Evolutionary conservation across 2,113 vertebrate genomes (phyloP), one percentile per base, ranked within the genome.

Genomic region (Capricornis sumatraensis): DNA sequence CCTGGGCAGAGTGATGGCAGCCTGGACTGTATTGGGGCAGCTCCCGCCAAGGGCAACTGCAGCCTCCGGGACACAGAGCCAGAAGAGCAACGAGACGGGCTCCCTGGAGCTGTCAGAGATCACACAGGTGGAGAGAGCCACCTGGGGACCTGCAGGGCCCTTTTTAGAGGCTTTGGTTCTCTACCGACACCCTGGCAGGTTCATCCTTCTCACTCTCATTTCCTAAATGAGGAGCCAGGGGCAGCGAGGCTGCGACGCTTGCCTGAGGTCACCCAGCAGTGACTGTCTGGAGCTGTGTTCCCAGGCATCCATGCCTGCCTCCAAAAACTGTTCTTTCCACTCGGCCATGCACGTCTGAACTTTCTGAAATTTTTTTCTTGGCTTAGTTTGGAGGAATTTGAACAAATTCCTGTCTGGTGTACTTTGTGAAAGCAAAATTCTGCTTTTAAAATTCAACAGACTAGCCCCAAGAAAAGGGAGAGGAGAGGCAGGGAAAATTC

Each of bases 311-410:
- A 6, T n/a, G 67, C 89, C 76, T 28, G 47, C 28, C 76, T 83
- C 57, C 62, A 52, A 25, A 57, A 45, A 64, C 40, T 15, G 58
- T 87, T 87, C 94, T 94, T 85, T 95, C 89, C 82, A 82, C 91
- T 95, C 27, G 4, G 93, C 93, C 94, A 93, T 4, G 78, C 82
- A 28, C 47, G 82, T 94, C 95, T 98, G 79, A 93, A 86, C 36
- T 89, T 86, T 58, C 89, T 83, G 78, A 93, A 97, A 92, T 57
- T 96, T 94, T 96, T 94, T 89, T 93, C 96, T 96, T 98, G 97
- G 97, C 97, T 93, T 89, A 91, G 89, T 93, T 97, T 97, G 86
- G 96, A 97, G 96, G 96, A 96, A 98, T 98, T 84, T 97, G 94
- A 97, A 91, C 36, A 97, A 96, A 97, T 97, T 98, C 96, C 93